These are phyloP conservation scores for Corythornis madagascariensis DNA, from an alignment of 2,113 vertebrate species.

Conservation along the genomic window DNA sequence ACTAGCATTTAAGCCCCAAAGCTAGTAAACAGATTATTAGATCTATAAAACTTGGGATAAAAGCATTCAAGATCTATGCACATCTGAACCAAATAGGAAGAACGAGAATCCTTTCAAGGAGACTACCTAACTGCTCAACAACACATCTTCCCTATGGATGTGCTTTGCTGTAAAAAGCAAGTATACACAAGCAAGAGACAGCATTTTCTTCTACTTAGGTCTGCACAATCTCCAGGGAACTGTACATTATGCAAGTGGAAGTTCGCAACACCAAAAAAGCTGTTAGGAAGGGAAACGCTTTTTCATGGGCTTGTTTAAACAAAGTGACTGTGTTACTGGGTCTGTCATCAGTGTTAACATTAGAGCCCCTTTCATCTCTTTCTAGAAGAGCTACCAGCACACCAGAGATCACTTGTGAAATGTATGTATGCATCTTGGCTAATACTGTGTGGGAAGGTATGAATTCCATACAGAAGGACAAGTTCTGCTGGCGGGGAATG, in stretches of 20 bases:
- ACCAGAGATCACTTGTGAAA: neutral
- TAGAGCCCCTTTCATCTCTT: neutral
- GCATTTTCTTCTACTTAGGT: neutral
- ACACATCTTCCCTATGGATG: neutral
- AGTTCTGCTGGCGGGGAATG: neutral
- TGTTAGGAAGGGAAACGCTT: neutral
- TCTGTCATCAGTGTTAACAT: slow-evolving; percentile 17
- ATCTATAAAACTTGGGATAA: neutral
- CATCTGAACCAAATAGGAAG: neutral
- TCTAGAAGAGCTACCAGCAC: neutral
- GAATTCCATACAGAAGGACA: neutral
- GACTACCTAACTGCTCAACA: neutral
- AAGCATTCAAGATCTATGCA: neutral
- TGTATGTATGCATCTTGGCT: neutral
- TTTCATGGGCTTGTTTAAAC: slow-evolving; percentile 41
- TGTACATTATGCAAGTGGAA: slow-evolving; percentile 10
- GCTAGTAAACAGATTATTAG: neutral
- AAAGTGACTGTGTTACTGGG: slow-evolving; percentile 18
- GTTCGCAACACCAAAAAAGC: neutral
- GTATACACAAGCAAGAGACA: neutral
- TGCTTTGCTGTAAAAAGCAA: slow-evolving; percentile 5
- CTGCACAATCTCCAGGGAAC: neutral
- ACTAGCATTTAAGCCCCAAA: neutral
- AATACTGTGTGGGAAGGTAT: neutral
- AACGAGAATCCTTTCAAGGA: neutral